Conservation (phyloP, 2,797 vertebrate genomes). For the Girardinus metallicus region DNA sequence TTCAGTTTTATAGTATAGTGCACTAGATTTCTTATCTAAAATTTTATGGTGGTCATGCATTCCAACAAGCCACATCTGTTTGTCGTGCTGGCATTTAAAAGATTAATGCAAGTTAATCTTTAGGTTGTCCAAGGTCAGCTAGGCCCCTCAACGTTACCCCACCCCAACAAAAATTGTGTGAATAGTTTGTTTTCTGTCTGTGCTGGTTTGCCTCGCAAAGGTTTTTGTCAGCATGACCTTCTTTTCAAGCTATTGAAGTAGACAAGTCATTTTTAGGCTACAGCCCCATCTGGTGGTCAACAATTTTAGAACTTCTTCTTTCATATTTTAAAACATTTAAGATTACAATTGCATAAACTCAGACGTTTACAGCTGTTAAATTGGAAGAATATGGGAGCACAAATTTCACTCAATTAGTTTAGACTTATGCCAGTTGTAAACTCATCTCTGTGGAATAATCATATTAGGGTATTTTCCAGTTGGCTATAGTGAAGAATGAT, state of each 20-base stretch:
- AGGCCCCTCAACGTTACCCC: neutral
- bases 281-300: neutral
- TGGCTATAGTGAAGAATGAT: neutral
- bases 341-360: neutral
- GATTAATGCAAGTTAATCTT: neutral
- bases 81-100: neutral
- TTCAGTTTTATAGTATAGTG: neutral
- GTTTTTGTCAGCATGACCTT: neutral
- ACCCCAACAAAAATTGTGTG: neutral
- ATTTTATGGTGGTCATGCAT: neutral
- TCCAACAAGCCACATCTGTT: neutral
- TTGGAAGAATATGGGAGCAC: neutral
- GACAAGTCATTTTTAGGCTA: neutral
- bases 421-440: neutral
- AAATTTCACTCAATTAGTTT: neutral
- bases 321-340: neutral
- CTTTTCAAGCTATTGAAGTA: neutral
- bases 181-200: neutral
- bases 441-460: neutral
- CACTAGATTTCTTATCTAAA: neutral
- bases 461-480: neutral
- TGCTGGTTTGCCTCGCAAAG: neutral
- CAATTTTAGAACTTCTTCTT: neutral
- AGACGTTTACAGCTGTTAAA: neutral
- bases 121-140: neutral